Conservation (phyloP, 2,113 vertebrate species). For the Engraulis encrasicolus region DNA sequence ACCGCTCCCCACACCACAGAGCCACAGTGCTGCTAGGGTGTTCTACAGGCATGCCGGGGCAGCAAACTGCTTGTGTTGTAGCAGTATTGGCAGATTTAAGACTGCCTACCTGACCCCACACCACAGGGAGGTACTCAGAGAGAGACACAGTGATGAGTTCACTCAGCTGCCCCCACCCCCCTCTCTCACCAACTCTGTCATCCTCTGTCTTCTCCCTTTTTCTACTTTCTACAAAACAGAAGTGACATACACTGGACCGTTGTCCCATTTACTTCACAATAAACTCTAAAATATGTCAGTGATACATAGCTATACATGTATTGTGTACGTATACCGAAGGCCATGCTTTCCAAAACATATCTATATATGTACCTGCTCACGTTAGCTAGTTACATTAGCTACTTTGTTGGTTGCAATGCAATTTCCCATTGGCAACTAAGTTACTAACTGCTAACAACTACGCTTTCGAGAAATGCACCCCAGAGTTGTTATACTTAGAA, state of each 20-base stretch:
- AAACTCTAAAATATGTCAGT: not conserved
- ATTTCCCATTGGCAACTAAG: no score
- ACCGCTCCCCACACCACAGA: no score
- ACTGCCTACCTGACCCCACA: conserved; percentile 5
- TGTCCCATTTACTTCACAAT: not conserved
- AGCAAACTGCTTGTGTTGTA: conserved; percentile 14
- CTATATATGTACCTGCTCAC: no score
- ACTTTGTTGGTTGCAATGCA: no score
- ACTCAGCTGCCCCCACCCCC: not conserved
- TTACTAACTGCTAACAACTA: no score
- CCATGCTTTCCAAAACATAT: no score
- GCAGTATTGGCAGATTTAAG: conserved; percentile 21
- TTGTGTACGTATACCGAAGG: no score
- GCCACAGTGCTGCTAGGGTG: not conserved
- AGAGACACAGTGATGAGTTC: not conserved
- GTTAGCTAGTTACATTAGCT: no score
- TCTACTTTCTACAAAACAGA: conserved; percentile 1
- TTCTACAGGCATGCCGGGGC: conserved; percentile 8
- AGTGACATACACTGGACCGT: not conserved
- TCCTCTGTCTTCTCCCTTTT: not conserved
- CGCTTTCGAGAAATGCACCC: no score
- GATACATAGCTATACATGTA: not conserved
- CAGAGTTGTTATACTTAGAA: no score
- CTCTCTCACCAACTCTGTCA: not conserved
- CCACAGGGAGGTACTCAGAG: not conserved